These are phyloP conservation scores for Cepaea hortensis DNA, from an alignment of 2,888 invertebrate genomes.

Conservation along the genomic window DNA sequence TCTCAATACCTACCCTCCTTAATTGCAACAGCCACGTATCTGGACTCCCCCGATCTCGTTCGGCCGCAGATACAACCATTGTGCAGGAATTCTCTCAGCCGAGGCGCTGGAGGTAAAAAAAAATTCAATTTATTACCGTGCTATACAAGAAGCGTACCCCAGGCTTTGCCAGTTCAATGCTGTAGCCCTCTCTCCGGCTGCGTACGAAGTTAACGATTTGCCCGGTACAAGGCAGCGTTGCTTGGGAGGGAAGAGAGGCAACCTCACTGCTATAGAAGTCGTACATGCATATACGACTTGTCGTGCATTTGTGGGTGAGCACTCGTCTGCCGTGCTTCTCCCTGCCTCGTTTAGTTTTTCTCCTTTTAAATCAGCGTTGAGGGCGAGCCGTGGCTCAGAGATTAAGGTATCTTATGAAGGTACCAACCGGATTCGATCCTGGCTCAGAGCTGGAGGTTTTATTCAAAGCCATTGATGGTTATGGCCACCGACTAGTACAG, in stretches of 20 bases:
- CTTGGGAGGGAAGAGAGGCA: too few species aligned
- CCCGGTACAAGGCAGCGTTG: neutral
- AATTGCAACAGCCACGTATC: too few species aligned
- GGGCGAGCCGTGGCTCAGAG: too few species aligned
- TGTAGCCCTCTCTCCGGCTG: neutral
- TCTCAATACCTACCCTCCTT: too few species aligned
- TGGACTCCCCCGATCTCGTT: too few species aligned
- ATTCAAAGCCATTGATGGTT: too few species aligned
- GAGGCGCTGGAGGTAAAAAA: neutral
- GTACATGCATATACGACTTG: neutral
- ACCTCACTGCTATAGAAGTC: too few species aligned
- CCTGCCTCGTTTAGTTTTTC: neutral
- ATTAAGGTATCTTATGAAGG: too few species aligned
- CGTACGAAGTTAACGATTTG: conserved; percentile 28
- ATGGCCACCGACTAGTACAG: too few species aligned
- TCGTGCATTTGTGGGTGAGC: neutral
- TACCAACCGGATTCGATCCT: too few species aligned
- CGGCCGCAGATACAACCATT: neutral
- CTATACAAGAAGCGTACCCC: conserved; percentile 1
- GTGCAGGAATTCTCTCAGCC: neutral
- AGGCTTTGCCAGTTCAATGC: conserved; percentile 9
- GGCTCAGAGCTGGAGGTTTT: too few species aligned
- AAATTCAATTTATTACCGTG: conserved; percentile 17
- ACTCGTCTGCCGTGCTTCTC: neutral
- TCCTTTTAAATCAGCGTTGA: too few species aligned